phyloP scores from a whole-genome alignment of 2,888 invertebrate species.

The Drosophila tanythrix region DNA sequence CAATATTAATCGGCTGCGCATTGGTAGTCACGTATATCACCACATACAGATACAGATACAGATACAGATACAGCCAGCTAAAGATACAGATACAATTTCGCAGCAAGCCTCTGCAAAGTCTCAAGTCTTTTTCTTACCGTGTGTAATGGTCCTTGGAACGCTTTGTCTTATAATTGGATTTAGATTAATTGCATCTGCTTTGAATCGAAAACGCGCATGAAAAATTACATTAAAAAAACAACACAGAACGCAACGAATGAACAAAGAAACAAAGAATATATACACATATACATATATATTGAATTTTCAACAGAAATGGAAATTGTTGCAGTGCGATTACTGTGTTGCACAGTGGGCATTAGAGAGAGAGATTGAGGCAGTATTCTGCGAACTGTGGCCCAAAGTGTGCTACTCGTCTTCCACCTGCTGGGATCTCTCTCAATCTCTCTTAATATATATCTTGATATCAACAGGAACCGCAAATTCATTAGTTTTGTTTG shows the following conservation, averaged over 20 bases:
- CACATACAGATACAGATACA: conserved; percentile 29
- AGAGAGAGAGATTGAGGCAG: conserved; percentile 6
- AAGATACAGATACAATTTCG: conserved; percentile 20
- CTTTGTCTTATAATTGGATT: conserved; percentile 82
- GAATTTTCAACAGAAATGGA: conserved; percentile 64
- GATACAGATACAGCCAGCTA: neutral
- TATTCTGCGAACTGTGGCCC: conserved; percentile 60
- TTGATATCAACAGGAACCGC: conserved; percentile 53
- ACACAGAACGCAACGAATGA: conserved; percentile 15
- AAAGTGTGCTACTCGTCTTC: conserved; percentile 71
- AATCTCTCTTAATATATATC: conserved; percentile 1
- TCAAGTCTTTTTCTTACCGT: conserved; percentile 28
- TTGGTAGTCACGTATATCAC: conserved; percentile 55
- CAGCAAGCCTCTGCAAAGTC: conserved; percentile 10
- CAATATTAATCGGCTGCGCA: conserved; percentile 63
- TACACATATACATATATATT: neutral
- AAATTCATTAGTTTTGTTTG: conserved; percentile 66
- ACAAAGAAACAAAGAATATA: conserved; percentile 22
- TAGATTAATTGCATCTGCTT: conserved; percentile 81
- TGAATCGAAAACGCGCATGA: conserved; percentile 68
- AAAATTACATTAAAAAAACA: conserved; percentile 66
- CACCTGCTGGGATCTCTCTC: conserved; percentile 61
- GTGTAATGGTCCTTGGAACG: conserved; percentile 63
- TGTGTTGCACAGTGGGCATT: conserved; percentile 31
- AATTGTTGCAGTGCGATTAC: conserved; percentile 49